A percentile compares a stretch with the other conserved stretches of the same genome.
Evolutionary conservation across 2,888 invertebrate species (phyloP).

Genomic region (Megamerina dolium): DNA sequence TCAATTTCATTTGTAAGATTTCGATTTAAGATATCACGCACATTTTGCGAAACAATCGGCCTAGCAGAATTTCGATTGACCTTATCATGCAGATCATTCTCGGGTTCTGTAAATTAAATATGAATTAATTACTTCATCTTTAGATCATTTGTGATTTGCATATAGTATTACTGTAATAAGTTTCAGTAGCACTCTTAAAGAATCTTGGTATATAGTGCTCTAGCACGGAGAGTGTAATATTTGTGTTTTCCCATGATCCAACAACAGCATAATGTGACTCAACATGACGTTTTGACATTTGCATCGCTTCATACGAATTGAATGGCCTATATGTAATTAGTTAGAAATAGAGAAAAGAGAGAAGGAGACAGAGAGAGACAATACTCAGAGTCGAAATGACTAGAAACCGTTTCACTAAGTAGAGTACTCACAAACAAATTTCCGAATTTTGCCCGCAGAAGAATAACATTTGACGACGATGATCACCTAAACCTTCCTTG

Average conservation of each 20-base stretch:
- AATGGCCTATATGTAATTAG: slow-evolving; percentile 59
- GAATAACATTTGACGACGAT: slow-evolving; percentile 75
- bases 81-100: slow-evolving; percentile 22
- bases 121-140: not conserved
- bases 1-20: slow-evolving; percentile 85
- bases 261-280: slow-evolving; percentile 81
- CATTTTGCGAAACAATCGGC: slow-evolving; percentile 71
- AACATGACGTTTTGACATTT: slow-evolving; percentile 74
- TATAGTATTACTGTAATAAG: slow-evolving; percentile 65
- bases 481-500: slow-evolving; percentile 74
- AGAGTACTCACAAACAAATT: slow-evolving; percentile 66
- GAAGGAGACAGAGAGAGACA: not conserved
- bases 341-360: slow-evolving; percentile 2
- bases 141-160: too few species aligned
- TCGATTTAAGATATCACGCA: slow-evolving; percentile 70
- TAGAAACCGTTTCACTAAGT: too few species aligned
- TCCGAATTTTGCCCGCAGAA: slow-evolving; percentile 69
- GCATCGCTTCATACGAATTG: slow-evolving; percentile 74
- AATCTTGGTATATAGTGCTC: slow-evolving; percentile 68
- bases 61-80: slow-evolving; percentile 66
- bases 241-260: slow-evolving; percentile 81
- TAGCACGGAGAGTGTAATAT: slow-evolving; percentile 71
- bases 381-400: not conserved
- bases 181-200: slow-evolving; percentile 66
- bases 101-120: slow-evolving; percentile 21